Base-by-base conservation (phyloP, 2,797 vertebrate genomes). In the Bucorvus abyssinicus region DNA sequence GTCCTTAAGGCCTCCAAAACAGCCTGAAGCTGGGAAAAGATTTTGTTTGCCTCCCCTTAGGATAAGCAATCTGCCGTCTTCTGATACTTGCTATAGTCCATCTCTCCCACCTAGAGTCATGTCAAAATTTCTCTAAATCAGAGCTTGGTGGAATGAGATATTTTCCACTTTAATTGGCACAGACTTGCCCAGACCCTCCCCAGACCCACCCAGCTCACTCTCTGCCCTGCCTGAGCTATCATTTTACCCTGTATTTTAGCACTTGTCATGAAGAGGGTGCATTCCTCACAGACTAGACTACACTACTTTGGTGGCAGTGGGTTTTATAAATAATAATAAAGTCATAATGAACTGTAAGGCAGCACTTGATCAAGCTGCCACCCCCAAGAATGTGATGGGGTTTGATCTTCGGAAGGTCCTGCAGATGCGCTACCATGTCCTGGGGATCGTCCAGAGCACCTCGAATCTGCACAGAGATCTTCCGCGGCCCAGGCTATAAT, bases 401-500 rank as follows among this genome's bases (percentile, higher is more conserved):
- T 71, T 65, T 79, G 49, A 77, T 67, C 52, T 91, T 20, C 49
- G 68, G 42, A 73, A 45, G 9, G 55, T 42, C 32, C 60, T 69
- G 65, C 64, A 87, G 68, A 89, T 24, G 30, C 10, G 10, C 32
- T 42, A 10, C 22, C 20, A 42, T 0, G 0, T 75, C 71, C 60
- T 49, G 23, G 32, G 29, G 44, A 73, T 22, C 3, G 3, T 63
- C 4, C 64, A 64, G 44, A 71, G 47, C 57, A 67, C 49, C 53
- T 38, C 3, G 1, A 45, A 63, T 36, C 45, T 59, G 44, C 61
- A 69, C n/a, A n/a, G 63, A 83, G 60, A 60, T 70, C 73, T 84
- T 53, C 47, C 45, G 57, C 7, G 12, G 61, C 47, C 79, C 0
- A 0, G 2, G 2, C 61, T 44, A 2, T 10, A 19, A 55, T 24